Evolutionary conservation across 2,113 vertebrate genomes (phyloP).

Genomic region (Marmota flaviventris): DNA sequence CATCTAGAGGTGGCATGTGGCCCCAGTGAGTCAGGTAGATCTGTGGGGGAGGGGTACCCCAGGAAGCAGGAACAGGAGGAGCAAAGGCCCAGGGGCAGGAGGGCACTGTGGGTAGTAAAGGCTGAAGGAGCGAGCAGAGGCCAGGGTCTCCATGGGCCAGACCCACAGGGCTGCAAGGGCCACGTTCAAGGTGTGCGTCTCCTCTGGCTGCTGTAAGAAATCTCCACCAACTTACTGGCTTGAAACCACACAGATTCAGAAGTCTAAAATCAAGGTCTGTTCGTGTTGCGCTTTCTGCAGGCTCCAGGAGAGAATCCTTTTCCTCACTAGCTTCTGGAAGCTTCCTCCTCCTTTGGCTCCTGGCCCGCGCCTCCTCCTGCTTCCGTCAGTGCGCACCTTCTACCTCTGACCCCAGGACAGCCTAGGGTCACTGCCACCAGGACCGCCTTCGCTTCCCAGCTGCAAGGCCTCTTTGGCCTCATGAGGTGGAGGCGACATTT

Average conservation of each 20-base stretch:
- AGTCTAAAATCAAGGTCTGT: too few relatives aligned
- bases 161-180: neutral
- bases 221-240: neutral
- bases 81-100: too few relatives aligned
- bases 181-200: neutral
- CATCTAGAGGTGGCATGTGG: too few relatives aligned
- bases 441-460: neutral
- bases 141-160: rapidly evolving
- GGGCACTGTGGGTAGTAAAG: too few relatives aligned
- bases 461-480: rapidly evolving
- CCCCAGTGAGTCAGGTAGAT: too few relatives aligned
- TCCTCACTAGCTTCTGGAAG: neutral
- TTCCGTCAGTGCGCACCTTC: neutral
- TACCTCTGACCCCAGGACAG: neutral
- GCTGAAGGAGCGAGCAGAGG: too few relatives aligned
- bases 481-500: too few relatives aligned
- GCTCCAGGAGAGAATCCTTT: neutral
- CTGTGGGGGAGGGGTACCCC: too few relatives aligned
- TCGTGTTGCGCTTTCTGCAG: neutral
- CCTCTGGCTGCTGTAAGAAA: neutral
- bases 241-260: neutral
- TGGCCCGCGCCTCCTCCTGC: neutral
- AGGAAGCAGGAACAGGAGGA: too few relatives aligned
- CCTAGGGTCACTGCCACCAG: too few relatives aligned
- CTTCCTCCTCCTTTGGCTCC: neutral